phyloP scores from a whole-genome alignment of 2,113 vertebrate genomes.

The Neofelis nebulosa region DNA sequence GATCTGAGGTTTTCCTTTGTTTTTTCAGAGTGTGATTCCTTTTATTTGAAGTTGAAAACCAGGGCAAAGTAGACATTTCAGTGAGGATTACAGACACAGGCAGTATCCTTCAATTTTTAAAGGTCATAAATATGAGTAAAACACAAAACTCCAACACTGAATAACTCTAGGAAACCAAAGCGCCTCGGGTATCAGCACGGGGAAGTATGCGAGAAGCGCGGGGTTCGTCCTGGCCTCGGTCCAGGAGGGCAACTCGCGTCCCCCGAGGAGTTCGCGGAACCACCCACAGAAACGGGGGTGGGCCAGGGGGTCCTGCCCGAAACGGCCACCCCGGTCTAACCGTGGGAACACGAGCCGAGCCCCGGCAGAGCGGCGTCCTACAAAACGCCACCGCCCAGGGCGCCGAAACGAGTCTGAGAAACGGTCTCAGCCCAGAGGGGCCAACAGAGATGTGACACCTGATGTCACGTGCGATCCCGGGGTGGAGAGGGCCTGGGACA shows the following conservation, averaged over 20 bases:
- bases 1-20: not conserved
- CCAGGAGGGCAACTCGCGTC: too few relatives aligned
- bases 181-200: too few relatives aligned
- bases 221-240: too few relatives aligned
- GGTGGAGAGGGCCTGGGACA: not conserved
- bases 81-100: not conserved
- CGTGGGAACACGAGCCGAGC: too few relatives aligned
- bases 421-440: not conserved
- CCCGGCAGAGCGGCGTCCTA: not conserved
- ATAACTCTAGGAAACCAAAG: not conserved
- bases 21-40: not conserved
- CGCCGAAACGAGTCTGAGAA: not conserved
- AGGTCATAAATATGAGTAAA: not conserved
- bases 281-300: not conserved
- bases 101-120: not conserved
- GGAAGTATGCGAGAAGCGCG: rapidly evolving
- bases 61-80: not conserved
- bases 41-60: not conserved
- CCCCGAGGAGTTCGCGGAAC: not conserved
- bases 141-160: not conserved
- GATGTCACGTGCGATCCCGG: rapidly evolving
- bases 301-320: not conserved
- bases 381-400: too few relatives aligned
- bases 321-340: too few relatives aligned
- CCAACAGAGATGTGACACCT: rapidly evolving